Percentiles rank a stretch among this genome's conserved stretches.
Conservation (phyloP, 2,888 invertebrate species). For the Gastrophysa polygoni region DNA sequence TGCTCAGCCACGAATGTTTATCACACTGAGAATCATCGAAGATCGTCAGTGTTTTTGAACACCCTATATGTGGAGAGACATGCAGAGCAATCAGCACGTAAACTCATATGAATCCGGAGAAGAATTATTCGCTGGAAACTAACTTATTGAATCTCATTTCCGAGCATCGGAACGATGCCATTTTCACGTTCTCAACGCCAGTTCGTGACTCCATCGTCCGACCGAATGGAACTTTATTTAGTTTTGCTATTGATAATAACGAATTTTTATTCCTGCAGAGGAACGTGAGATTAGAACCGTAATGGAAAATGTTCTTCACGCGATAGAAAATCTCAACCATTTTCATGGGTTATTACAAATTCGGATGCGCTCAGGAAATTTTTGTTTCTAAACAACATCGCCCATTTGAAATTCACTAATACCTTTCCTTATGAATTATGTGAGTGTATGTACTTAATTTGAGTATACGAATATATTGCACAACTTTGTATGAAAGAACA, state of each 20-base stretch:
- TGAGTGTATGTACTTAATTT: too few species aligned
- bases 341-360: too few species aligned
- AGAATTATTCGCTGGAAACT: constrained; percentile 52
- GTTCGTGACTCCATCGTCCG: constrained; percentile 45
- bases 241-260: constrained; percentile 20
- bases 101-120: constrained; percentile 49
- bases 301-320: neutral
- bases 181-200: constrained; percentile 53
- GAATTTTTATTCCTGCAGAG: neutral
- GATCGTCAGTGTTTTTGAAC: neutral
- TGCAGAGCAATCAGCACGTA: constrained; percentile 49
- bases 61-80: constrained; percentile 8
- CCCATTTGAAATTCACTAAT: too few species aligned
- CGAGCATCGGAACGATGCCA: constrained; percentile 50
- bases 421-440: too few species aligned
- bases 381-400: too few species aligned
- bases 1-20: too few species aligned
- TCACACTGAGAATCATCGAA: neutral
- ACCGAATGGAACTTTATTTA: constrained; percentile 33
- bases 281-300: neutral
- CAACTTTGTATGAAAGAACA: too few species aligned
- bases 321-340: too few species aligned
- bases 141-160: constrained; percentile 57
- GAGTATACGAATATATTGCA: too few species aligned
- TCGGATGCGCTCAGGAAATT: too few species aligned